Conservation (phyloP, 2,113 vertebrate genomes). For the Aleadryas rufinucha region DNA sequence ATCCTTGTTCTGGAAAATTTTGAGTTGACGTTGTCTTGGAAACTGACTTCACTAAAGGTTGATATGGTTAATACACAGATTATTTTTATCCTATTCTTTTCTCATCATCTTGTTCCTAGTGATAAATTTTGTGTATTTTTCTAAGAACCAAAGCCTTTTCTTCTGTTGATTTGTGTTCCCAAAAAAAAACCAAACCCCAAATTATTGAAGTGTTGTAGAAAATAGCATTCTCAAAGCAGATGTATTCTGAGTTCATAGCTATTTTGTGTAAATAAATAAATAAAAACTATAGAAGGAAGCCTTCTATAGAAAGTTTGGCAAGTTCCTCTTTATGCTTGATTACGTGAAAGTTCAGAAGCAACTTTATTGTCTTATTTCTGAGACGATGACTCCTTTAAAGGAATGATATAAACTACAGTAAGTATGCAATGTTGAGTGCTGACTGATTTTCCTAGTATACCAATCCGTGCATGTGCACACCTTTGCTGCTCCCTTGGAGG, state of each 20-base stretch:
- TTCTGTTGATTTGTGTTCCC: neutral
- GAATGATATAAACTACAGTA: neutral
- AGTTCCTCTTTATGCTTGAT: neutral
- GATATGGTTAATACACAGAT: neutral
- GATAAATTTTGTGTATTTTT: neutral
- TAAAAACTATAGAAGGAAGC: neutral
- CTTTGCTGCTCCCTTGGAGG: neutral
- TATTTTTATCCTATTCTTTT: constrained; percentile 27
- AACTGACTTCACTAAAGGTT: constrained; percentile 24
- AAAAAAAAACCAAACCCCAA: neutral
- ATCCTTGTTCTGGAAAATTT: neutral
- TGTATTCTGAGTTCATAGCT: neutral
- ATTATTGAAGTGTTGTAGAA: neutral
- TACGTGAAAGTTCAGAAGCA: neutral
- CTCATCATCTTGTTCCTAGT: neutral
- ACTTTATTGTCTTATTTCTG: neutral
- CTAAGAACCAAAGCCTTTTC: neutral
- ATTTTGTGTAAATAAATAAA: neutral
- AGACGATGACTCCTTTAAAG: neutral
- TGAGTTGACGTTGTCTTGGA: constrained; percentile 43
- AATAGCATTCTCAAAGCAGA: neutral
- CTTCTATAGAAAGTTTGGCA: neutral
- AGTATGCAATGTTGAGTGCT: neutral
- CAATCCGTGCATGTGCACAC: fast-evolving
- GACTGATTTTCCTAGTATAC: neutral